Evolutionary conservation across 2,888 invertebrate species (phyloP).

Genomic region (Platycnemis pennipes): DNA sequence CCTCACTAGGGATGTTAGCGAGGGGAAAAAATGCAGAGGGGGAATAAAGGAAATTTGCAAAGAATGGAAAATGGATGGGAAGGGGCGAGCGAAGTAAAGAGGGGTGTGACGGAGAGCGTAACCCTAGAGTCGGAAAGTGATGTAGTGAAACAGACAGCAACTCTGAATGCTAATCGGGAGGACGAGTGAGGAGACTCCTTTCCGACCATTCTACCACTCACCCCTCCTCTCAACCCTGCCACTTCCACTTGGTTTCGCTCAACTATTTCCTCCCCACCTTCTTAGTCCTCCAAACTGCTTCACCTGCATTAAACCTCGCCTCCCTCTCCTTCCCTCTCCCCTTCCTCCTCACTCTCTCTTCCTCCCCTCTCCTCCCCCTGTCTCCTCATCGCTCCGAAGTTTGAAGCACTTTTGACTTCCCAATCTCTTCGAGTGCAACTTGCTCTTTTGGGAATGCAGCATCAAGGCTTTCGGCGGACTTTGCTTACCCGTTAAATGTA

Average conservation of each 20-base stretch:
- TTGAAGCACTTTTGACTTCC: constrained; percentile 31
- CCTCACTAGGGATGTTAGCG: no score
- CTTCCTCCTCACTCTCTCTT: no score
- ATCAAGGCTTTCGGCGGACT: neutral
- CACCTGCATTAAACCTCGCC: constrained; percentile 60
- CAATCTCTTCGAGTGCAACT: constrained; percentile 13
- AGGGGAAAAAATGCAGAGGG: no score
- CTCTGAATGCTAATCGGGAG: constrained; percentile 69
- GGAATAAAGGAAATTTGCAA: no score
- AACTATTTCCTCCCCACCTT: constrained; percentile 76
- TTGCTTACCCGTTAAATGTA: neutral
- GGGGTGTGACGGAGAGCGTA: constrained; percentile 73
- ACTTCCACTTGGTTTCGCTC: constrained; percentile 68
- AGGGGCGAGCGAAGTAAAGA: constrained; percentile 73
- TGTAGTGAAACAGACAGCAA: constrained; percentile 67
- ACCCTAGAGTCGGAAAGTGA: constrained; percentile 69
- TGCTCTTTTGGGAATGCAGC: constrained; percentile 25
- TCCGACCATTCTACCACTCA: constrained; percentile 63
- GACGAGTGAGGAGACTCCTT: constrained; percentile 69
- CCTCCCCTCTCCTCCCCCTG: no score
- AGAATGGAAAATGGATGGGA: constrained; percentile 71
- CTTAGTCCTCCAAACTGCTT: constrained; percentile 70
- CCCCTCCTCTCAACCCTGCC: constrained; percentile 59
- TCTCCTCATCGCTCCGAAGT: neutral
- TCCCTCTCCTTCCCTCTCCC: neutral